phyloP scores from a whole-genome alignment of 53 echinoderm and acorn worm species.

The Astropecten irregularis region DNA sequence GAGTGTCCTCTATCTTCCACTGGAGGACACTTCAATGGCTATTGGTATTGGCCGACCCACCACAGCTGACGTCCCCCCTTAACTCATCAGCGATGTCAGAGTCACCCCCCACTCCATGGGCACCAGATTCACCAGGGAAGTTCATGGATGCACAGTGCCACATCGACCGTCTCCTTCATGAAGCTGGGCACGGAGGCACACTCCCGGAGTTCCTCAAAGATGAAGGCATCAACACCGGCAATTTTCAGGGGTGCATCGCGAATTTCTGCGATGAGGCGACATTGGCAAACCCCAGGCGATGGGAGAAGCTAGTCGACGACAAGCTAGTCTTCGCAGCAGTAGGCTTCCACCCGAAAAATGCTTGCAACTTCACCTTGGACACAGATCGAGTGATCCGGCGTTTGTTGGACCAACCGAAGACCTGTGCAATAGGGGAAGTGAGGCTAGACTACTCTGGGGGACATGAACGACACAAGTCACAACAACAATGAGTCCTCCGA shows the following conservation, averaged over 20 bases:
- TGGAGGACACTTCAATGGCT: background rate
- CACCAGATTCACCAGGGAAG: background rate
- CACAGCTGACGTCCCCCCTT: background rate
- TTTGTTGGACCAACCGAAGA: background rate
- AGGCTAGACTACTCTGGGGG: background rate
- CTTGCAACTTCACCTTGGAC: background rate
- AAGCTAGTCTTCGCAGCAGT: background rate
- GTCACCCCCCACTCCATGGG: background rate
- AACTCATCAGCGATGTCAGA: too few species aligned
- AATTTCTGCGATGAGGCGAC: background rate
- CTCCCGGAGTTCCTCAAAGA: background rate
- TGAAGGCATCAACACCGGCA: background rate
- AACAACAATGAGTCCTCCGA: background rate
- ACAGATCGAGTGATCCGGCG: background rate
- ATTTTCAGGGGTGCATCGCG: background rate
- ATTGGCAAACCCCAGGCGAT: background rate
- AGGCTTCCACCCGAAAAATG: background rate
- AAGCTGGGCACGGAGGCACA: background rate
- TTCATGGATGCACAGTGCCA: constrained; percentile 7
- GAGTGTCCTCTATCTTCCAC: background rate
- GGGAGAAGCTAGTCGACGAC: background rate
- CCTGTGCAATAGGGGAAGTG: constrained; percentile 1
- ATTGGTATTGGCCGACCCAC: background rate
- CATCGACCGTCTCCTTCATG: background rate
- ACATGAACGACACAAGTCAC: too few species aligned